Base-by-base conservation (phyloP, 2,113 vertebrate species). In the Cryptotis parvus region DNA sequence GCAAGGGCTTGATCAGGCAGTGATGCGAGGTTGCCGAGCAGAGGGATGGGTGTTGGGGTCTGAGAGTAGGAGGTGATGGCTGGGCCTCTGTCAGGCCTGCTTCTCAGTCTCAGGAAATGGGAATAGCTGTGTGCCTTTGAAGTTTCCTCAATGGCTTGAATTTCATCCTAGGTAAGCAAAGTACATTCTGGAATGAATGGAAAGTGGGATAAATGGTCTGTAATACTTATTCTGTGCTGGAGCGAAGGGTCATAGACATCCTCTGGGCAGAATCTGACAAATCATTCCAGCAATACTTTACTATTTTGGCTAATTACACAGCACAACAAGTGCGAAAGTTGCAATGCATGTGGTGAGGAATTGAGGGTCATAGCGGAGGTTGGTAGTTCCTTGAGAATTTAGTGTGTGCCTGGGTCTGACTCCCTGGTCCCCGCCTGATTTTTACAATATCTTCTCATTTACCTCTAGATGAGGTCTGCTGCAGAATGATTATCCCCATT, bases 161-260 rank as follows among this genome's bases (percentile, higher is more conserved):
- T 87, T 95, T 81, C 41, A 90, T 88, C 61, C 79, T 66, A 82
- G n/a, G 61, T 66, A 76, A 90, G 68, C 16, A 68, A 41, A 55
- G 35, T 45, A 41, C n/a, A n/a, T 82, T 69, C 74, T 79, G 77
- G 33, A n/a, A 29, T 72, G 58, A 61, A 78, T n/a, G 45, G 75
- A 49, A 65, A 70, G 26, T 66, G 33, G 49, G 27, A 72, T 43
- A 29, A 74, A 33, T 7, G 14, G 3, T 14, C 79, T 95, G 72
- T 37, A 49, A 33, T 88, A 52, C 82, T 92, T 49, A 37, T 45
- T 83, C 79, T 63, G 27, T 41, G 39, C 69, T n/a, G n/a, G n/a
- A 14, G 9, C 55, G 70, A 94, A 87, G 43, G 20, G 39, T 92
- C 33, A 10, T 33, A n/a, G 4, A 43, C 1, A 22, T 78, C 20